Evolutionary conservation across 2,797 vertebrate genomes (phyloP).

Genomic region (Loriculus beryllinus): DNA sequence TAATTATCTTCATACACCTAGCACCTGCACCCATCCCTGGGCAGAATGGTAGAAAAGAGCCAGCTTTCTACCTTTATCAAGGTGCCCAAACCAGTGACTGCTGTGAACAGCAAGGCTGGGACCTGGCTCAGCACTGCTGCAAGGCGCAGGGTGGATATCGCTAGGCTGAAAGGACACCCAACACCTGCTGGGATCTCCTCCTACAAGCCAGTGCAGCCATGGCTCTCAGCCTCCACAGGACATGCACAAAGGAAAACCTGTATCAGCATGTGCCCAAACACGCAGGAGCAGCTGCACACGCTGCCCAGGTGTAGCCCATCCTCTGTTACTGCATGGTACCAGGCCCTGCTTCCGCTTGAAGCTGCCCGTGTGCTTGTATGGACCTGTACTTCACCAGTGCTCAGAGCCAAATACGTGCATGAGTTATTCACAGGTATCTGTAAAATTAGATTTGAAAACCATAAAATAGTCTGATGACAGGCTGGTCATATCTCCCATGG

Average conservation of each 20-base stretch:
- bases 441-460: background rate
- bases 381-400: background rate
- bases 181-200: background rate
- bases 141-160: background rate
- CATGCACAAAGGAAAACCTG: background rate
- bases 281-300: background rate
- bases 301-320: background rate
- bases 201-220: background rate
- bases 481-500: background rate
- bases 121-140: background rate
- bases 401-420: background rate
- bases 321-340: background rate
- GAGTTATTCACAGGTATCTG: background rate
- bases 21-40: background rate
- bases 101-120: background rate
- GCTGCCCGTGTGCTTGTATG: background rate
- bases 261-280: background rate
- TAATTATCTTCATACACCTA: background rate
- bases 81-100: background rate
- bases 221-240: background rate
- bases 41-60: background rate
- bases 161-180: background rate
- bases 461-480: background rate
- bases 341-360: constrained; percentile 8
- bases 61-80: background rate